These are phyloP conservation scores for Takifugu ocellatus DNA, from an alignment of 2,797 vertebrate genomes.

Conservation along the genomic window DNA sequence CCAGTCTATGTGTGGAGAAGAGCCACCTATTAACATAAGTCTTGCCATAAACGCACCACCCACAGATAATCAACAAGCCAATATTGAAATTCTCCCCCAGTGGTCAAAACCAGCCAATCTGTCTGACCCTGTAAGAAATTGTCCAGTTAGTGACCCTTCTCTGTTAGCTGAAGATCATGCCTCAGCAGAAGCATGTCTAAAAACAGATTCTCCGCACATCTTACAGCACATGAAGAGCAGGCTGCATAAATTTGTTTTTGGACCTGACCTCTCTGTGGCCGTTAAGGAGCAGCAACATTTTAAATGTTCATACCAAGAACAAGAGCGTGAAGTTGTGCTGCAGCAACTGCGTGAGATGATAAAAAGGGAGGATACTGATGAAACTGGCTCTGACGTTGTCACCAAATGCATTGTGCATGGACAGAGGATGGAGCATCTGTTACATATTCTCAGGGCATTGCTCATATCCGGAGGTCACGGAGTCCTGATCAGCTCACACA, in stretches of 20 bases:
- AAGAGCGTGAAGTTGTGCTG: slow-evolving; percentile 52
- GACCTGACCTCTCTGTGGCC: slow-evolving; percentile 55
- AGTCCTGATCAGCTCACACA: slow-evolving; percentile 64
- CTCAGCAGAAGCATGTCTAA: slow-evolving; percentile 1
- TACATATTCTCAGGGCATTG: slow-evolving; percentile 75
- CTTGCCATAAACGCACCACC: neutral
- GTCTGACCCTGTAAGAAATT: slow-evolving; percentile 9
- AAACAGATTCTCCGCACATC: slow-evolving; percentile 22
- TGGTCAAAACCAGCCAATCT: slow-evolving; percentile 9
- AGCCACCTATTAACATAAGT: neutral
- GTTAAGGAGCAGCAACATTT: slow-evolving; percentile 24
- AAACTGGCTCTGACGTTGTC: slow-evolving; percentile 4
- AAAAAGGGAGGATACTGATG: slow-evolving; percentile 24
- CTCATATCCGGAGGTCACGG: slow-evolving; percentile 78
- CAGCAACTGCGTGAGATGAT: slow-evolving; percentile 59
- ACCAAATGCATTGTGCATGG: slow-evolving; percentile 55
- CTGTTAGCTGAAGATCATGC: slow-evolving; percentile 8
- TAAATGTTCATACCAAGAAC: slow-evolving; percentile 62
- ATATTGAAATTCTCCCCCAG: slow-evolving; percentile 8
- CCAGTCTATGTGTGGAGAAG: neutral
- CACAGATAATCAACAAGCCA: neutral
- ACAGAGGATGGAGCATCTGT: slow-evolving; percentile 70
- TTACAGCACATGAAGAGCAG: slow-evolving; percentile 41
- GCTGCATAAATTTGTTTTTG: slow-evolving; percentile 60
- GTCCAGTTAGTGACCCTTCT: slow-evolving; percentile 10